Evolutionary conservation across 2,113 vertebrate species (phyloP).

Genomic region (Aramus guarauna): DNA sequence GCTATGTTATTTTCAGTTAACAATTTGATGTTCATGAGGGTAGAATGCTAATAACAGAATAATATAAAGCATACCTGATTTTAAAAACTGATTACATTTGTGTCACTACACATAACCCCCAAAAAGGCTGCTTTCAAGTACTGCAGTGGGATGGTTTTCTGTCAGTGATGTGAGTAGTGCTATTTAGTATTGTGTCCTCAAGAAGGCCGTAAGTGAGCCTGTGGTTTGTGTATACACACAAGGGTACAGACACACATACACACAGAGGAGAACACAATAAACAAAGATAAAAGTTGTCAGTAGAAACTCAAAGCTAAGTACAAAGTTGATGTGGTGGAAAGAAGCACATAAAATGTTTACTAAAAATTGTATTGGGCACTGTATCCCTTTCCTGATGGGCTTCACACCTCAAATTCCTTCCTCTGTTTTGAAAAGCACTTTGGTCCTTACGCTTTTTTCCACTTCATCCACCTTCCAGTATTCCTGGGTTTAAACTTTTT

Average conservation of each 20-base stretch:
- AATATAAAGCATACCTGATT: not conserved
- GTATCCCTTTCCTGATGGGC: not conserved
- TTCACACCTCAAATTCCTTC: not conserved
- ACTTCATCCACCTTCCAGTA: not conserved
- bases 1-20: not conserved
- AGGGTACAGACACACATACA: fast-evolving
- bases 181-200: not conserved
- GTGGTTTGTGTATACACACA: not conserved
- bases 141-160: not conserved
- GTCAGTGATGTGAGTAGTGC: not conserved
- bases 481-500: fast-evolving
- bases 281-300: not conserved
- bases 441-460: not conserved
- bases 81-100: not conserved
- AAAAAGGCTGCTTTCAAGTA: not conserved
- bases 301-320: not conserved
- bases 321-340: not conserved
- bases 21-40: not conserved
- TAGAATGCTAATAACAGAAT: not conserved
- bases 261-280: not conserved
- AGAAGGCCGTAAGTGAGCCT: not conserved
- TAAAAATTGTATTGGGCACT: not conserved
- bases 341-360: not conserved
- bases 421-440: not conserved
- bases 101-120: not conserved